These are phyloP conservation scores for Fragum whitleyi DNA, from an alignment of 2,888 invertebrate species.

Conservation along the genomic window DNA sequence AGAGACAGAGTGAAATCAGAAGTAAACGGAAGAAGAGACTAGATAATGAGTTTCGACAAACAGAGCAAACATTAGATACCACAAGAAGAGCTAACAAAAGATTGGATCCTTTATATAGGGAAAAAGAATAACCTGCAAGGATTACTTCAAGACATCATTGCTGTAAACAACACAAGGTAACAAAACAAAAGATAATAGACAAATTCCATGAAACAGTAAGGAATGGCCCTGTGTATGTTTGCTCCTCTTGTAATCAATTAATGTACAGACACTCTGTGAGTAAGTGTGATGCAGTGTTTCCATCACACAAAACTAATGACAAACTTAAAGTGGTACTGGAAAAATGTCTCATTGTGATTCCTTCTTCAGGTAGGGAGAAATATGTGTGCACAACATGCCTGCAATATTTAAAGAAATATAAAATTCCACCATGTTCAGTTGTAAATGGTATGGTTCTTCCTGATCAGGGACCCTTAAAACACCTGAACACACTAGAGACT, in stretches of 20 bases:
- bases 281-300: slow-evolving; percentile 8
- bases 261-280: slow-evolving; percentile 32
- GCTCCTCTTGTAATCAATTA: slow-evolving; percentile 33
- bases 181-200: slow-evolving; percentile 26
- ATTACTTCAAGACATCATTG: slow-evolving; percentile 8
- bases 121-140: too few species aligned
- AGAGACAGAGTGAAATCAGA: slow-evolving; percentile 9
- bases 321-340: slow-evolving; percentile 9
- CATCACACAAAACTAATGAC: background rate
- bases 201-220: slow-evolving; percentile 33
- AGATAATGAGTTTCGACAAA: slow-evolving; percentile 13
- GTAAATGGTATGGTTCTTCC: slow-evolving; percentile 16
- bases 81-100: slow-evolving; percentile 11
- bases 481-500: slow-evolving; percentile 32
- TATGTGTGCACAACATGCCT: slow-evolving; percentile 35
- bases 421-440: slow-evolving; percentile 34
- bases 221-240: slow-evolving; percentile 30
- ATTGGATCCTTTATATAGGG: too few species aligned
- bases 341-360: slow-evolving; percentile 13
- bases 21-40: slow-evolving; percentile 12
- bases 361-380: background rate
- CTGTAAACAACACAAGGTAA: slow-evolving; percentile 8
- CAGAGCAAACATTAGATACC: slow-evolving; percentile 20
- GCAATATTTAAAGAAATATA: slow-evolving; percentile 27
- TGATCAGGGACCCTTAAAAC: slow-evolving; percentile 35